Base-by-base conservation (phyloP, 2,113 vertebrate genomes). In the Delphinapterus leucas region DNA sequence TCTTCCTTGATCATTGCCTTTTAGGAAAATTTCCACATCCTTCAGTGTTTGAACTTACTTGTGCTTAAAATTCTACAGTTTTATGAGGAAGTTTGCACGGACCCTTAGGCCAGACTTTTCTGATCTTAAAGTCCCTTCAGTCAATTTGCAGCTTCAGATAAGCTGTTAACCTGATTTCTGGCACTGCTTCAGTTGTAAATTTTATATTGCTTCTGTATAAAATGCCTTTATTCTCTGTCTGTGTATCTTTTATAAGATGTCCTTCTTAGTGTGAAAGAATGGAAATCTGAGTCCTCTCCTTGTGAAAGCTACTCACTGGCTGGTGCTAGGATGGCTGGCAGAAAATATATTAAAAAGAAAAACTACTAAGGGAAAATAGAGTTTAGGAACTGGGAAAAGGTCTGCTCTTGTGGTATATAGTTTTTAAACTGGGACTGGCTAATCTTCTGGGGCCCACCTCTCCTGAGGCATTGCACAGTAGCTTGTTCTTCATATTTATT, bases 1-100 rank as follows among this genome's bases (percentile, higher is more conserved):
- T 97, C 96, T 97, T 98, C 97, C 96, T 97, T 98, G 85, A 77
- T 80, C 82, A 71, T 94, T 98, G 97, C 97, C 97, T 94, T 98
- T 98, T 97, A 97, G 96, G 92, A 95, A 98, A 96, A 95, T 98
- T 98, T 97, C 95, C 97, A 96, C 65, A 97, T 96, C 92, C 96
- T 96, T 97, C 95, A 93, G 97, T 99, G 98, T 99, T 98, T 98
- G 97, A 97, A 96, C 97, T 98, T 97, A 98, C 58, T 89, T 91
- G 97, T 99, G 98, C 97, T 98, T 98, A 98, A 98, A 91, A 98
- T 97, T 96, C 97, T 97, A 28, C 97, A 87, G 97, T 98, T 96
- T 97, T 94, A 92, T 98, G 97, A 96, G 97, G 98, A 84, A 97
- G 97, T 97, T 96, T 98, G 98, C 98, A 98, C 98, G 97, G 98